A percentile compares a stretch with the other conserved stretches of the same genome.
Evolutionary conservation across 2,888 invertebrate species (phyloP).

Genomic region (Lasius platythorax): DNA sequence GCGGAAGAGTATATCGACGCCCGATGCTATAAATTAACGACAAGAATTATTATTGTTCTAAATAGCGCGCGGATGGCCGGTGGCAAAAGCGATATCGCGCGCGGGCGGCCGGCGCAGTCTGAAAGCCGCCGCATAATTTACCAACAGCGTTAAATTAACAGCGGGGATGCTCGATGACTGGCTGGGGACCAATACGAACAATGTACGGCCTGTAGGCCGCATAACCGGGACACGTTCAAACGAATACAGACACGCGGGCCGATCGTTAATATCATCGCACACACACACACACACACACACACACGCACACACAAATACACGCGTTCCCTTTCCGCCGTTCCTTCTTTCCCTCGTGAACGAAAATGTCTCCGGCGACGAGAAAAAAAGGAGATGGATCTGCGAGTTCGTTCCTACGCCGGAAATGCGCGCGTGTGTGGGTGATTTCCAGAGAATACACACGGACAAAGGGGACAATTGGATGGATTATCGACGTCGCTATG

Average conservation of each 20-base stretch:
- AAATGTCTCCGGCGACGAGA: conserved; percentile 41
- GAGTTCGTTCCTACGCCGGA: conserved; percentile 37
- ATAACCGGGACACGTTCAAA: conserved; percentile 39
- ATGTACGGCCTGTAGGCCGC: conserved; percentile 39
- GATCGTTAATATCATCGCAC: conserved; percentile 47
- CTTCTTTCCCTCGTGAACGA: conserved; percentile 47
- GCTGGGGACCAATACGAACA: conserved; percentile 72
- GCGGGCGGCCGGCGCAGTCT: conserved; percentile 52
- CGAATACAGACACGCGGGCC: conserved; percentile 57
- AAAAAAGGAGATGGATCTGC: conserved; percentile 57
- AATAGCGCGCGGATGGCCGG: conserved; percentile 45
- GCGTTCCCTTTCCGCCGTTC: background rate
- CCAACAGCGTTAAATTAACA: conserved; percentile 73
- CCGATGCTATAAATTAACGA: conserved; percentile 63
- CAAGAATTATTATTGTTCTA: conserved; percentile 69
- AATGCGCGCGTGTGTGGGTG: conserved; percentile 14
- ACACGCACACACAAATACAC: no score
- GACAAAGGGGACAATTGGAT: conserved; percentile 68
- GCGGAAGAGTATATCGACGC: conserved; percentile 43
- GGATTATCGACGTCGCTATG: conserved; percentile 64
- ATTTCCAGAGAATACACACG: conserved; percentile 45
- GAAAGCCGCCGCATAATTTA: conserved; percentile 72
- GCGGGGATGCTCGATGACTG: conserved; percentile 69
- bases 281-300: background rate
- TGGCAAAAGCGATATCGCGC: conserved; percentile 64